A percentile compares a stretch with the other conserved stretches of the same genome.
These are phyloP conservation scores for Dendrolimus pini DNA, from an alignment of 2,888 invertebrate genomes.

Conservation along the genomic window DNA sequence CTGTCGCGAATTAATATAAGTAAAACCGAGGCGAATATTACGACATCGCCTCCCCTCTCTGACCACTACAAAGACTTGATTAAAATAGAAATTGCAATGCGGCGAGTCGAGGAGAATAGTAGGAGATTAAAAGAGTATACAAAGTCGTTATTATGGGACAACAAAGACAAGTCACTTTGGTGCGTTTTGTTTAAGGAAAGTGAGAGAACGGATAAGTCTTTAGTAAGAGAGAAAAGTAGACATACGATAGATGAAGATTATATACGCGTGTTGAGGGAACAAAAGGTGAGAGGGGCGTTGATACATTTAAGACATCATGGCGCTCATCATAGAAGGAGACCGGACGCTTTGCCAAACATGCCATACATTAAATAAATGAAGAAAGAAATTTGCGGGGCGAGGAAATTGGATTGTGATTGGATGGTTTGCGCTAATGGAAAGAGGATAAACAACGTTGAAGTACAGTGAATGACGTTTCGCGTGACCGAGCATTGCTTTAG, in stretches of 20 bases:
- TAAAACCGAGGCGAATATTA: slow-evolving; percentile 46
- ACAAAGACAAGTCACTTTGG: slow-evolving; percentile 71
- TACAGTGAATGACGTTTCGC: no score
- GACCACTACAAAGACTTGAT: slow-evolving; percentile 72
- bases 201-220: slow-evolving; percentile 43
- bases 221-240: slow-evolving; percentile 37
- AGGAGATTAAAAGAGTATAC: slow-evolving; percentile 69
- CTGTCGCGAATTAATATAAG: slow-evolving; percentile 75
- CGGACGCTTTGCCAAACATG: slow-evolving; percentile 49
- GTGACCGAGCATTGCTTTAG: no score
- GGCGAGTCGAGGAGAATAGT: slow-evolving; percentile 70
- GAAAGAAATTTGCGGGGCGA: slow-evolving; percentile 2
- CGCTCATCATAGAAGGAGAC: slow-evolving; percentile 55
- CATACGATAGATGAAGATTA: slow-evolving; percentile 53
- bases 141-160: slow-evolving; percentile 69
- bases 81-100: slow-evolving; percentile 73
- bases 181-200: slow-evolving; percentile 71
- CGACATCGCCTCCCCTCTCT: slow-evolving; percentile 44
- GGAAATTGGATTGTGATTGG: slow-evolving; percentile 13
- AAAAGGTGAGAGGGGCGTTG: slow-evolving; percentile 59
- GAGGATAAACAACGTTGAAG: slow-evolving; percentile 8
- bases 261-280: slow-evolving; percentile 55
- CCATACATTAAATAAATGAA: slow-evolving; percentile 56
- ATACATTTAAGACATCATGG: slow-evolving; percentile 69
- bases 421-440: slow-evolving; percentile 16